Base-by-base conservation (phyloP, 53 echinoderm and acorn worm genomes). In the Crossaster papposus region DNA sequence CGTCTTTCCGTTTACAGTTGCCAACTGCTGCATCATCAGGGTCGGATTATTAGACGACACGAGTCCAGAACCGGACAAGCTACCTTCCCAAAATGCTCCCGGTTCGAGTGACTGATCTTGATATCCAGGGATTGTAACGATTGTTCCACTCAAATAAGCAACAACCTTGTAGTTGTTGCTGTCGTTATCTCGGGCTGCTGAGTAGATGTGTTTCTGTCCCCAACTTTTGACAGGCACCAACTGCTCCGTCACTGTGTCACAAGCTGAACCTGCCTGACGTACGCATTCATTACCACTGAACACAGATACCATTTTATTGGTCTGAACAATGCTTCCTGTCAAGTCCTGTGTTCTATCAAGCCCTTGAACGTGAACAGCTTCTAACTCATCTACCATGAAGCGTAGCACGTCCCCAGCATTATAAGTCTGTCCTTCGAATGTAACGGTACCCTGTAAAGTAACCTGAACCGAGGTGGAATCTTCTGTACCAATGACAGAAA, bases 141-240 rank as follows among this genome's bases (percentile, higher is more conserved):
- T 53, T 13, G 94, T 94, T 24, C 72, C 79, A 29, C 20, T 71
- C 55, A 88, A 94, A 79, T 83, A 91, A 17, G 89, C 91, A 63
- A 91, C 33, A 23, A 94, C 70, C 5, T 51, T 51, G 74, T 94
- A 94, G 22, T 62, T 44, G 31, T 89, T 92, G 3, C 13, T 26
- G 71, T 94, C 94, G 1, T 44, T 11, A 13, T 28, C 35, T 36
- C 80, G 82, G 12, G 84, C 80, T 77, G 91, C 79, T 10, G 89
- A 79, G 74, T 91, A 94, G 32, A 94, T 83, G 53, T 94, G 90
- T 63, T 36, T 77, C 36, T 81, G 75, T n/a, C 94, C 94, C 94
- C 94, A 94, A 83, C 94, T 94, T 30, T 83, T 85, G 12, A 94
- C 85, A 32, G 91, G 94, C 31, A 94, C 65, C 8, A 79, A 35